Percentiles rank a stretch among this genome's conserved stretches.
phyloP scores from a whole-genome alignment of 2,888 invertebrate species.

The Leucophenga montana region DNA sequence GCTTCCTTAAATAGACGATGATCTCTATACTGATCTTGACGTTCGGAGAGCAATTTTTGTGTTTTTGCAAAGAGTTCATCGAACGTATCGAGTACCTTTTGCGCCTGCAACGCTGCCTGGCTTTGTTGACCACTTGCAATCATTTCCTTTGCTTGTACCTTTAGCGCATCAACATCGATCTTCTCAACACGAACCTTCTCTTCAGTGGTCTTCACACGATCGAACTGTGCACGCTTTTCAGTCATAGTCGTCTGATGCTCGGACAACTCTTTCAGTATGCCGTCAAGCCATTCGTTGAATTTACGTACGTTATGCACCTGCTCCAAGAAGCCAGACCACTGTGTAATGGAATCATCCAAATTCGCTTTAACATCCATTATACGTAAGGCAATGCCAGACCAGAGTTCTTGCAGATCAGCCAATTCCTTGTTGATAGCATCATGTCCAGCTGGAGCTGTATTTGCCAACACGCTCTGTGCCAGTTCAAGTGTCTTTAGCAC shows the following conservation, averaged over 20 bases:
- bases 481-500: slow-evolving; percentile 91
- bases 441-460: slow-evolving; percentile 91
- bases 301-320: slow-evolving; percentile 90
- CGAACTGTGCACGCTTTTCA: slow-evolving; percentile 89
- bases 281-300: slow-evolving; percentile 85
- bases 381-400: slow-evolving; percentile 89
- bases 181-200: slow-evolving; percentile 92
- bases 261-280: slow-evolving; percentile 81
- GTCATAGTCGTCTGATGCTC: slow-evolving; percentile 86
- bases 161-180: slow-evolving; percentile 89
- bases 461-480: slow-evolving; percentile 91
- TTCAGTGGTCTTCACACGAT: slow-evolving; percentile 87
- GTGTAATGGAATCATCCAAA: slow-evolving; percentile 90
- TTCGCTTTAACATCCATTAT: slow-evolving; percentile 93
- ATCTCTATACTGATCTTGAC: slow-evolving; percentile 90
- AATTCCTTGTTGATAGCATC: slow-evolving; percentile 88
- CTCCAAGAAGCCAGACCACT: slow-evolving; percentile 92
- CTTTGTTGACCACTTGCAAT: slow-evolving; percentile 88
- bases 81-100: slow-evolving; percentile 88
- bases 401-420: slow-evolving; percentile 88
- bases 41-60: slow-evolving; percentile 83
- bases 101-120: slow-evolving; percentile 87
- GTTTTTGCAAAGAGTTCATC: slow-evolving; percentile 85
- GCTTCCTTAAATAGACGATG: slow-evolving; percentile 93
- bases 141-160: slow-evolving; percentile 89